phyloP scores from a whole-genome alignment of 1,140 invertebrate species.

The Homalodisca vitripennis region DNA sequence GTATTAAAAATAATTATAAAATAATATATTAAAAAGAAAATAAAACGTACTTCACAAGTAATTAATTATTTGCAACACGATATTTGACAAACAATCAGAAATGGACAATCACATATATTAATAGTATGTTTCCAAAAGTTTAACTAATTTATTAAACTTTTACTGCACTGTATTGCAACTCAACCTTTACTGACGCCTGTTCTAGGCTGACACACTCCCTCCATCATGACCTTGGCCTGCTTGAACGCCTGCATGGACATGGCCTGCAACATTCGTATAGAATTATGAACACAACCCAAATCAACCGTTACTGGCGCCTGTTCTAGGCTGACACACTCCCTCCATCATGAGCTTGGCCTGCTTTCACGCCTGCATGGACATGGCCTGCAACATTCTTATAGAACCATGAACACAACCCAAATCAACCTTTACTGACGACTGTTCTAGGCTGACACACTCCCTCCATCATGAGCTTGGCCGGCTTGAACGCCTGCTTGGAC shows the following conservation, averaged over 20 bases:
- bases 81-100: no score
- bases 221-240: conserved; percentile 8
- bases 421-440: background rate
- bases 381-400: background rate
- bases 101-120: no score
- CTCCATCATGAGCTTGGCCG: background rate
- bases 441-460: conserved; percentile 1
- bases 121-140: no score
- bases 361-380: conserved; percentile 10
- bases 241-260: conserved; percentile 17
- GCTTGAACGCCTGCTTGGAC: conserved; percentile 14
- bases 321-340: conserved; percentile 1
- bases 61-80: no score
- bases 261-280: background rate
- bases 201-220: conserved; percentile 5
- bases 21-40: no score
- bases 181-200: background rate
- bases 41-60: no score
- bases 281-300: no score
- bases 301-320: background rate
- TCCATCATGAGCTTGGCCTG: conserved; percentile 4
- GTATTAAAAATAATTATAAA: no score
- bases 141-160: no score
- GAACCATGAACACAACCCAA: no score
- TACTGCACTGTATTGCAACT: no score